These are phyloP conservation scores for Tenebrio molitor DNA, from an alignment of 1,140 invertebrate genomes.

Conservation along the genomic window DNA sequence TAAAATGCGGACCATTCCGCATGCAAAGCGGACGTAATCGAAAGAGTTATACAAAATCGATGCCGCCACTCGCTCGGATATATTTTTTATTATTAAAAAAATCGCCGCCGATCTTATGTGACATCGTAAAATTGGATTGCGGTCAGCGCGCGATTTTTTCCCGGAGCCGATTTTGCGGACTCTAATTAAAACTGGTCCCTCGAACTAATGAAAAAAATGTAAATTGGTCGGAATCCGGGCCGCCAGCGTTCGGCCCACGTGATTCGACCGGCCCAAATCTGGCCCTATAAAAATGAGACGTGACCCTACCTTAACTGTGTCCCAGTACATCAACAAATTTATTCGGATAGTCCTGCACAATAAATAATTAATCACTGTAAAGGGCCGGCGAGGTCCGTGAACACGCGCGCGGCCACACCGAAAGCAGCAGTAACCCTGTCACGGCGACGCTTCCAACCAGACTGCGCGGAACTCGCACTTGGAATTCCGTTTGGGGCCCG, in stretches of 20 bases:
- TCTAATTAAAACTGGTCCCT: constrained; percentile 6
- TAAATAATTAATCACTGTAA: constrained; percentile 9
- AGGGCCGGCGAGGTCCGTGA: not conserved
- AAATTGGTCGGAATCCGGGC: not conserved
- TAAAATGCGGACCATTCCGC: constrained; percentile 6
- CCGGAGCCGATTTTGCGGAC: not conserved
- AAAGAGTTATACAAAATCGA: constrained; percentile 27
- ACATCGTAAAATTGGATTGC: not conserved
- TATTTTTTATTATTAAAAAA: constrained; percentile 28
- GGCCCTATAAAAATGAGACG: not conserved
- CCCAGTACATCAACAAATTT: constrained; percentile 9
- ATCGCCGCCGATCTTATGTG: constrained; percentile 2
- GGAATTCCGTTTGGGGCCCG: constrained; percentile 27
- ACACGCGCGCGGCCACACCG: constrained; percentile 1
- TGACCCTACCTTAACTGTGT: constrained; percentile 3
- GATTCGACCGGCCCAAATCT: too few relatives aligned
- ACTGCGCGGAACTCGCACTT: constrained; percentile 25
- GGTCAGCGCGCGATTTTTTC: not conserved
- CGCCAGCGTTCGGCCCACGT: not conserved
- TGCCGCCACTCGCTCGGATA: not conserved
- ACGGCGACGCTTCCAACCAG: constrained; percentile 8
- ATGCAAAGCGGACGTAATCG: constrained; percentile 18
- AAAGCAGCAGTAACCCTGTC: not conserved
- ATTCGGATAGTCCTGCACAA: not conserved
- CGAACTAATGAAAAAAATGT: constrained; percentile 34